A percentile compares a stretch with the other conserved stretches of the same genome.
phyloP scores from a whole-genome alignment of 2,888 invertebrate genomes.

The Leptothorax acervorum region DNA sequence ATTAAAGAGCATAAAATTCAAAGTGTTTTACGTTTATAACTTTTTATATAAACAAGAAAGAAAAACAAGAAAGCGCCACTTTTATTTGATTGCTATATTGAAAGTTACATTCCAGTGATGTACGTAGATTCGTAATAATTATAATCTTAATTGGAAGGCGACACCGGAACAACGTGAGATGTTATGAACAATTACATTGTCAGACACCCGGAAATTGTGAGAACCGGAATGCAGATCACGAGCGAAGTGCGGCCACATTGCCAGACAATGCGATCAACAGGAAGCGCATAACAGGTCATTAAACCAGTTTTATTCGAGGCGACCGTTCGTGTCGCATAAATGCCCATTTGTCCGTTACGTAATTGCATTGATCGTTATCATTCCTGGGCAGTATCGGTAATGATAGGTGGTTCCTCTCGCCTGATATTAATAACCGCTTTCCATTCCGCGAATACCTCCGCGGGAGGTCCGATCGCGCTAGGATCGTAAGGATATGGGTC shows the following conservation, averaged over 20 bases:
- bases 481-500: slow-evolving; percentile 10
- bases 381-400: slow-evolving; percentile 52
- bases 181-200: slow-evolving; percentile 16
- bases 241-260: slow-evolving; percentile 41
- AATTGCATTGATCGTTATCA: slow-evolving; percentile 69
- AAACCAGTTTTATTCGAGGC: slow-evolving; percentile 72
- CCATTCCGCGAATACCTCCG: slow-evolving; percentile 26
- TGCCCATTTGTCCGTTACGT: slow-evolving; percentile 62
- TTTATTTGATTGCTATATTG: neutral
- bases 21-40: neutral
- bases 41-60: neutral
- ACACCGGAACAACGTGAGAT: neutral
- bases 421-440: slow-evolving; percentile 49
- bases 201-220: slow-evolving; percentile 19
- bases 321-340: slow-evolving; percentile 65
- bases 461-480: neutral
- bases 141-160: neutral
- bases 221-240: slow-evolving; percentile 40
- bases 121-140: neutral
- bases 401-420: slow-evolving; percentile 38
- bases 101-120: neutral
- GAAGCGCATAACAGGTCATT: slow-evolving; percentile 75
- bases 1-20: neutral
- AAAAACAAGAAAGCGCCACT: neutral
- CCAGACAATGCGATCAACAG: slow-evolving; percentile 73